Evolutionary conservation across 2,113 vertebrate genomes (phyloP).

Genomic region (Nymphicus hollandicus): DNA sequence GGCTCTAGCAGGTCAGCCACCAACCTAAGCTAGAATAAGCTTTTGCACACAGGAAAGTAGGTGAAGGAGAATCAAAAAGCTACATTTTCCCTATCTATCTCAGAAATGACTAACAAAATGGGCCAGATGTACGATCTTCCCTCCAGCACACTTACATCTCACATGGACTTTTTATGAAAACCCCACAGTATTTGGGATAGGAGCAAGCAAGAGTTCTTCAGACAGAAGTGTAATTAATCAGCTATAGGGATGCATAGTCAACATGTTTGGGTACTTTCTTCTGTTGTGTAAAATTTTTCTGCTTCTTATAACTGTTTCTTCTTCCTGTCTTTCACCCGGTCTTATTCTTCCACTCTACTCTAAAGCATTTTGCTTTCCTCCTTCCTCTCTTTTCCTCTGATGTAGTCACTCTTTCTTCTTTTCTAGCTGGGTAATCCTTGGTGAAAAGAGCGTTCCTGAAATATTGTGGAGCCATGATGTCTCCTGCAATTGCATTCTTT

Average conservation of each 20-base stretch:
- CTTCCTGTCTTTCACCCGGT: accelerated
- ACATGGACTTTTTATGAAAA: not conserved
- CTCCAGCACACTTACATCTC: not conserved
- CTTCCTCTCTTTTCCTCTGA: not conserved
- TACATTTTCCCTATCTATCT: not conserved
- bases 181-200: accelerated
- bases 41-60: not conserved
- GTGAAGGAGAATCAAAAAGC: not conserved
- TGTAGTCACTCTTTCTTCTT: not conserved
- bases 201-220: not conserved
- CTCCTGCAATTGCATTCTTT: not conserved
- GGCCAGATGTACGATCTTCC: not conserved
- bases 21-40: not conserved
- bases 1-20: not conserved
- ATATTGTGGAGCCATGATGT: not conserved
- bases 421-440: not conserved
- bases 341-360: not conserved
- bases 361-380: not conserved
- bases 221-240: not conserved
- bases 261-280: accelerated
- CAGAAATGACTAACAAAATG: not conserved
- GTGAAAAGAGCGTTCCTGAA: not conserved
- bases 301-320: not conserved
- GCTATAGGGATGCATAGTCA: not conserved
- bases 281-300: not conserved